phyloP scores from a whole-genome alignment of 2,888 invertebrate genomes.

The Crepidodera aurea region DNA sequence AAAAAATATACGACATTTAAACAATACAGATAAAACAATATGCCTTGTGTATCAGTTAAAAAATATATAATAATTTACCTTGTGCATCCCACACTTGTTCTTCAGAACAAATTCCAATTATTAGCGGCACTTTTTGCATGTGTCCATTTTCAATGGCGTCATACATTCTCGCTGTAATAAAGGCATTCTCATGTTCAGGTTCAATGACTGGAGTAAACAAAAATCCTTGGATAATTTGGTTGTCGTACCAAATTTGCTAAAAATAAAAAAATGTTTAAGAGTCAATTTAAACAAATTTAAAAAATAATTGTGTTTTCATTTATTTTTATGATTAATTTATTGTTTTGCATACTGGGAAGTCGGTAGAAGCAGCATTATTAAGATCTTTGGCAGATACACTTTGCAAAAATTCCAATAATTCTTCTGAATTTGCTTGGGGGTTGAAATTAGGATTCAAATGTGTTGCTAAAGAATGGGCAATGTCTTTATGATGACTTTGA shows the following conservation, averaged over 20 bases:
- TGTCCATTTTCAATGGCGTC: conserved; percentile 36
- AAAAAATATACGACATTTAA: too few relatives aligned
- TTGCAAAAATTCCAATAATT: conserved; percentile 42
- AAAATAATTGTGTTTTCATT: too few relatives aligned
- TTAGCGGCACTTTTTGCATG: conserved; percentile 38
- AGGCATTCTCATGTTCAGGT: conserved; percentile 40
- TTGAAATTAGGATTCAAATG: conserved; percentile 46
- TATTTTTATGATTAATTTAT: too few relatives aligned
- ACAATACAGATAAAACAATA: too few relatives aligned
- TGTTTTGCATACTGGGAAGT: conserved; percentile 7
- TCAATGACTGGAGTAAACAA: conserved; percentile 42
- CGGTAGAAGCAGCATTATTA: conserved; percentile 13
- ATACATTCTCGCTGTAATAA: conserved; percentile 42
- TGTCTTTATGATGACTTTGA: conserved; percentile 48
- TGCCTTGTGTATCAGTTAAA: too few relatives aligned
- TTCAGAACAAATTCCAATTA: conserved; percentile 46
- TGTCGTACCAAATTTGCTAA: conserved; percentile 29
- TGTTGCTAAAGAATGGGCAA: conserved; percentile 47
- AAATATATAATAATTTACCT: too few relatives aligned
- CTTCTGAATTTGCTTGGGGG: conserved; percentile 33
- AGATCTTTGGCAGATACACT: conserved; percentile 40
- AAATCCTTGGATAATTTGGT: conserved; percentile 41
- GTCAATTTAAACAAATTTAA: too few relatives aligned
- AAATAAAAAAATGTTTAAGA: too few relatives aligned
- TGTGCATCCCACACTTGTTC: conserved; percentile 28